A percentile compares a stretch with the other conserved stretches of the same genome.
Conservation (phyloP, 2,797 vertebrate species). For the Microcaecilia unicolor region DNA sequence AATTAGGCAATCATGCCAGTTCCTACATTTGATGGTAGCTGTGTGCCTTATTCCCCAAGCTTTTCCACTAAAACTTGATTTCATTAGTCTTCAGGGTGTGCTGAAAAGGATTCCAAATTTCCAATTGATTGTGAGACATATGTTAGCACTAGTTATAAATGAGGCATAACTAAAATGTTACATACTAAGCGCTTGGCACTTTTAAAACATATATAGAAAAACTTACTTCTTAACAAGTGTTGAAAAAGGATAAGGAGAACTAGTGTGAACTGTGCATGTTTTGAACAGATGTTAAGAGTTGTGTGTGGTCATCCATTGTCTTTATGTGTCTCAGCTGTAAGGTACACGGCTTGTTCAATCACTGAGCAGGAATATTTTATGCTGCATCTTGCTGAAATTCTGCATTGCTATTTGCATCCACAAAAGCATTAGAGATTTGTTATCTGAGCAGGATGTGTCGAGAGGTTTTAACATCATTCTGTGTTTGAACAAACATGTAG, state of each 20-base stretch:
- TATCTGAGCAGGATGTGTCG: slow-evolving; percentile 18
- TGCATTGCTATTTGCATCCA: slow-evolving; percentile 29
- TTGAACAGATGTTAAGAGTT: slow-evolving; percentile 53
- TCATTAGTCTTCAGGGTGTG: slow-evolving; percentile 57
- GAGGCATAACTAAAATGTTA: slow-evolving; percentile 60
- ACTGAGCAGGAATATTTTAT: slow-evolving; percentile 30
- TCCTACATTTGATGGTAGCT: slow-evolving; percentile 39
- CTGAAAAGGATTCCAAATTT: slow-evolving; percentile 62
- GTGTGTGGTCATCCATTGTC: too few species aligned
- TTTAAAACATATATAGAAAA: slow-evolving; percentile 49
- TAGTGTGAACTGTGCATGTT: slow-evolving; percentile 34
- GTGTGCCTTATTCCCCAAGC: slow-evolving; percentile 47
- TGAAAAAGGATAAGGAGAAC: slow-evolving; percentile 36
- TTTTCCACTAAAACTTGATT: slow-evolving; percentile 43
- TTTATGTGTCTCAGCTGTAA: slow-evolving; percentile 29
- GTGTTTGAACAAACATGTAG: too few species aligned
- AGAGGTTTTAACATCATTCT: too few species aligned
- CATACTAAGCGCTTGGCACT: slow-evolving; percentile 45
- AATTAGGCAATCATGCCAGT: too few species aligned
- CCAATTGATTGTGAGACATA: slow-evolving; percentile 62
- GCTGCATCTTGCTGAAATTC: slow-evolving; percentile 14
- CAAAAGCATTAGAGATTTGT: slow-evolving; percentile 18
- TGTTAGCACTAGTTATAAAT: slow-evolving; percentile 72
- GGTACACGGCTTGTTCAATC: slow-evolving; percentile 31
- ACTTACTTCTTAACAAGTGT: slow-evolving; percentile 34